Conservation (phyloP, 2,888 invertebrate genomes). For the Loripinus fragilis region DNA sequence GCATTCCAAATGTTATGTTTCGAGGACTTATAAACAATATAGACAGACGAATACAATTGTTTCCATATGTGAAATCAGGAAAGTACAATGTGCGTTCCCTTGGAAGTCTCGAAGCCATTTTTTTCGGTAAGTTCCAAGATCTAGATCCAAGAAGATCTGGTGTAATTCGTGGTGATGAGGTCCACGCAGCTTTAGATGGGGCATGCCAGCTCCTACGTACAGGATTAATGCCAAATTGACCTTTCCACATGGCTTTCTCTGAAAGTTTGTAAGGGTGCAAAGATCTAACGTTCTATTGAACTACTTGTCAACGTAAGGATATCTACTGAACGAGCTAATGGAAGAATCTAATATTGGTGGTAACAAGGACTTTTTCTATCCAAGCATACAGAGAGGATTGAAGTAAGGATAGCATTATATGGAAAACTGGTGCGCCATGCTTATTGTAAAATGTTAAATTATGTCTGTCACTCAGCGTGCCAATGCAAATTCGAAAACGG, state of each 20-base stretch:
- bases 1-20: slow-evolving; percentile 41
- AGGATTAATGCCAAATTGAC: slow-evolving; percentile 26
- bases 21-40: slow-evolving; percentile 49
- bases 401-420: too few species aligned
- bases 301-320: too few species aligned
- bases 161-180: slow-evolving; percentile 41
- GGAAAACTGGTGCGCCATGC: too few species aligned
- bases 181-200: slow-evolving; percentile 27
- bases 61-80: slow-evolving; percentile 37
- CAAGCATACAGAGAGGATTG: too few species aligned
- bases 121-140: slow-evolving; percentile 46
- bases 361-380: too few species aligned
- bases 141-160: slow-evolving; percentile 43
- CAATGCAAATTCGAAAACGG: too few species aligned
- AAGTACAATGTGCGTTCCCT: slow-evolving; percentile 38
- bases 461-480: too few species aligned
- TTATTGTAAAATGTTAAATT: too few species aligned
- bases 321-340: too few species aligned
- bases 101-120: slow-evolving; percentile 43
- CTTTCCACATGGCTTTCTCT: slow-evolving; percentile 40
- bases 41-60: slow-evolving; percentile 43
- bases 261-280: too few species aligned
- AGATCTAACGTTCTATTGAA: too few species aligned
- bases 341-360: too few species aligned
- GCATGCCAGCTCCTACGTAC: slow-evolving; percentile 30